A percentile compares a stretch with the other conserved stretches of the same genome.
phyloP scores from a whole-genome alignment of 2,797 vertebrate genomes.

The Acanthurus leucopareius region DNA sequence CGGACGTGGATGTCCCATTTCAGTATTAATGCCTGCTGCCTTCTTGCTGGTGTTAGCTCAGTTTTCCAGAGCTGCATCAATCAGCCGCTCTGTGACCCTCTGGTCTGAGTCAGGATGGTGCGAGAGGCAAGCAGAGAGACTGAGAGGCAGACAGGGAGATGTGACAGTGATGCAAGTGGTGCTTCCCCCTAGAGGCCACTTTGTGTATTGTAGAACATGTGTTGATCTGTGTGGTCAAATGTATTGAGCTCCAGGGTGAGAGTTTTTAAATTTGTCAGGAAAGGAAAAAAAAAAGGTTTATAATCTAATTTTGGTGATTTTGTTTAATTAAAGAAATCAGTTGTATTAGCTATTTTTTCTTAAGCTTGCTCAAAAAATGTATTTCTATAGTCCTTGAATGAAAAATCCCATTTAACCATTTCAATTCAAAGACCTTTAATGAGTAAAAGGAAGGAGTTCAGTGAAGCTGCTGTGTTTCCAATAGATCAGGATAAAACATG shows the following conservation, averaged over 20 bases:
- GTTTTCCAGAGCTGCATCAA: conserved; percentile 37
- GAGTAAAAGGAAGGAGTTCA: background rate
- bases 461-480: conserved; percentile 15
- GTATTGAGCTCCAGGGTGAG: background rate
- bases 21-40: conserved; percentile 30
- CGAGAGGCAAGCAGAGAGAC: conserved; percentile 25
- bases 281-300: background rate
- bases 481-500: conserved; percentile 29
- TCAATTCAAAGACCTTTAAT: conserved; percentile 9
- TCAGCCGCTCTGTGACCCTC: conserved; percentile 53
- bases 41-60: conserved; percentile 41
- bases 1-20: conserved; percentile 51
- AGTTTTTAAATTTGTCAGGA: background rate
- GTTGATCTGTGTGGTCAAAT: conserved; percentile 21
- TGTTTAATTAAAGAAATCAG: conserved; percentile 27
- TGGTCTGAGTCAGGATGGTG: conserved; percentile 40
- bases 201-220: conserved; percentile 48
- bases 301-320: background rate
- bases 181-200: conserved; percentile 79
- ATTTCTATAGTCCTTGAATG: background rate
- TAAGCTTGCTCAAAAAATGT: conserved; percentile 1
- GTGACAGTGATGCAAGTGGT: conserved; percentile 41
- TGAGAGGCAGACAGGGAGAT: conserved; percentile 12
- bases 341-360: background rate
- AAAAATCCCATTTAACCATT: background rate